phyloP scores from a whole-genome alignment of 2,113 vertebrate genomes.

The Caranx melampygus region DNA sequence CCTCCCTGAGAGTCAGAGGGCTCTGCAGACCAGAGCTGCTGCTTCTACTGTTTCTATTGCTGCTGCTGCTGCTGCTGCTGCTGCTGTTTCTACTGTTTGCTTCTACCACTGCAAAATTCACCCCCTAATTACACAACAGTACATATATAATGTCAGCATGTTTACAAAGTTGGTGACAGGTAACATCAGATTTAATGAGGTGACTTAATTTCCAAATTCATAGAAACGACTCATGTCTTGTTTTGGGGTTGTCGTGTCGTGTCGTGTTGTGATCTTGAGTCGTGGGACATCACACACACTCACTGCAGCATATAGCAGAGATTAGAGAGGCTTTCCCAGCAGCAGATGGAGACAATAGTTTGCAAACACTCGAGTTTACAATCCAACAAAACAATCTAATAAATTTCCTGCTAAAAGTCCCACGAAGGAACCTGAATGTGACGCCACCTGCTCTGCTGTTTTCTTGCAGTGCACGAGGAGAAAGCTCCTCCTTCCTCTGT shows the following conservation, averaged over 20 bases:
- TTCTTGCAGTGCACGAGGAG: constrained; percentile 34
- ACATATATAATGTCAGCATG: background rate
- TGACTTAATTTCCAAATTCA: background rate
- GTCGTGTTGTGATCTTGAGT: background rate
- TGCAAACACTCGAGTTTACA: constrained; percentile 50
- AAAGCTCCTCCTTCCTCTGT: constrained; percentile 12
- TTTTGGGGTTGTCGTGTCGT: background rate
- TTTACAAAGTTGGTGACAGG: background rate
- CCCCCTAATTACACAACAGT: background rate
- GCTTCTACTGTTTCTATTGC: no score
- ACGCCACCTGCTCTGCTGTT: constrained; percentile 46
- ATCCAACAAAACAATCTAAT: constrained; percentile 42
- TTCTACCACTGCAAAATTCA: no score
- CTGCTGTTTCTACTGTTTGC: background rate
- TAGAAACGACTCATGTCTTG: background rate
- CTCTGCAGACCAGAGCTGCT: constrained; percentile 5
- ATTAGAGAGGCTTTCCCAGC: constrained; percentile 5
- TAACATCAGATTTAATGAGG: background rate
- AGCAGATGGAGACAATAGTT: constrained; percentile 48
- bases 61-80: background rate
- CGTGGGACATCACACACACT: background rate
- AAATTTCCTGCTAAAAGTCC: constrained; percentile 52
- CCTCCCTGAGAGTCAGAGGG: constrained; percentile 3
- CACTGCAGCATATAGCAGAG: constrained; percentile 28
- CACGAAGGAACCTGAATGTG: constrained; percentile 40